Evolutionary conservation across 2,113 vertebrate genomes (phyloP).

Genomic region (Mustela nigripes): DNA sequence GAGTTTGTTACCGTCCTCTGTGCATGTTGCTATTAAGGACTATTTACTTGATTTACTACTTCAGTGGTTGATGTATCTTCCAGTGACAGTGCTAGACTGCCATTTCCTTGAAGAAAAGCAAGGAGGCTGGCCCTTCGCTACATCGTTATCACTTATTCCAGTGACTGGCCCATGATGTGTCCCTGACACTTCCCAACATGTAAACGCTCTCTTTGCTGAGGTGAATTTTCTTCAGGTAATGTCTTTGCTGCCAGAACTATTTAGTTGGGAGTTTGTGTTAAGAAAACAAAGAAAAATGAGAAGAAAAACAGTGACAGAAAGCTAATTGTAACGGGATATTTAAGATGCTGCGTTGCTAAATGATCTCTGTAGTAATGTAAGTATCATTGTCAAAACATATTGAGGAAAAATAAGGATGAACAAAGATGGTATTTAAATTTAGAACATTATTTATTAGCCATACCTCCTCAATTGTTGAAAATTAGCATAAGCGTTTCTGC

Average conservation of each 20-base stretch:
- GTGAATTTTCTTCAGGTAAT: conserved; percentile 14
- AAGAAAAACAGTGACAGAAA: not conserved
- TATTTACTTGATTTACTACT: conserved; percentile 13
- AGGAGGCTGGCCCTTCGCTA: not conserved
- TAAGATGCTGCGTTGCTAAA: not conserved
- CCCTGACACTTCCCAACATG: not conserved
- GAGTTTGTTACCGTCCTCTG: not conserved
- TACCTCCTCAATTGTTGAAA: conserved; percentile 3
- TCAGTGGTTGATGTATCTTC: not conserved
- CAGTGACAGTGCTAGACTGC: not conserved
- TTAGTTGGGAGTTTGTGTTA: conserved; percentile 4
- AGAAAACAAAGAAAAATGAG: not conserved
- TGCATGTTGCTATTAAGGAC: not conserved
- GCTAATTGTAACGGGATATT: not conserved
- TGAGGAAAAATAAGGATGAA: not conserved
- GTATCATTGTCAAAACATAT: not conserved
- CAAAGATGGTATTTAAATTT: conserved; percentile 31
- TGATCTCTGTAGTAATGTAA: not conserved
- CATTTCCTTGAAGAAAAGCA: not conserved
- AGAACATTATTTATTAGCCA: not conserved
- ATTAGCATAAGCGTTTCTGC: conserved; percentile 33
- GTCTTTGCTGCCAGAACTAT: not conserved
- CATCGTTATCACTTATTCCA: not conserved
- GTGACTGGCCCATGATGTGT: not conserved
- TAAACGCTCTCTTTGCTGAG: not conserved